Conservation (phyloP, 2,888 invertebrate genomes). For the Malacosoma neustria region DNA sequence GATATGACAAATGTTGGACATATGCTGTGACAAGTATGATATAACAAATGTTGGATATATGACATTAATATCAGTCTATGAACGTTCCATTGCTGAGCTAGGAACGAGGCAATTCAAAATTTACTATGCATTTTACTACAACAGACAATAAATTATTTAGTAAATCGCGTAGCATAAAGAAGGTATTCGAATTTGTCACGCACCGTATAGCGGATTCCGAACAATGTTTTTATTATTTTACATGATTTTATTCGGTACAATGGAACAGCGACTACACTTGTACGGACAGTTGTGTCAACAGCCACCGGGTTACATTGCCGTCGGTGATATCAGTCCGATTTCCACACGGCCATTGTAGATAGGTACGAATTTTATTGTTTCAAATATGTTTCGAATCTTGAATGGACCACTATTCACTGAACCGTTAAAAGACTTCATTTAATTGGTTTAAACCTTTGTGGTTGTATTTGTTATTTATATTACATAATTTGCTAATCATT, state of each 20-base stretch:
- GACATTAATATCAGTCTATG: too few species aligned
- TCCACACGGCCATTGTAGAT: conserved; percentile 3
- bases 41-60: too few species aligned
- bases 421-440: conserved; percentile 24
- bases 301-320: conserved; percentile 15
- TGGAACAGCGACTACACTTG: not conserved
- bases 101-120: too few species aligned
- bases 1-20: too few species aligned
- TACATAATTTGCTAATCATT: conserved; percentile 25
- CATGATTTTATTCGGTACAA: conserved; percentile 14
- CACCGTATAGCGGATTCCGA: not conserved
- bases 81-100: too few species aligned
- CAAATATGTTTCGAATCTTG: conserved; percentile 13
- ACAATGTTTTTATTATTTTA: conserved; percentile 8
- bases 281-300: conserved; percentile 4
- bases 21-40: too few species aligned
- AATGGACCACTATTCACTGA: conserved; percentile 16
- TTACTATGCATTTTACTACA: too few species aligned
- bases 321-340: conserved; percentile 8
- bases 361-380: conserved; percentile 19
- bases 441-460: conserved; percentile 23
- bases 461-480: conserved; percentile 20
- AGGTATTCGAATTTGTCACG: too few species aligned
- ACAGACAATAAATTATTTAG: too few species aligned
- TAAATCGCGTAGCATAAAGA: too few species aligned